Conservation (phyloP, 2,113 vertebrate genomes). For the Halcyon senegalensis region DNA sequence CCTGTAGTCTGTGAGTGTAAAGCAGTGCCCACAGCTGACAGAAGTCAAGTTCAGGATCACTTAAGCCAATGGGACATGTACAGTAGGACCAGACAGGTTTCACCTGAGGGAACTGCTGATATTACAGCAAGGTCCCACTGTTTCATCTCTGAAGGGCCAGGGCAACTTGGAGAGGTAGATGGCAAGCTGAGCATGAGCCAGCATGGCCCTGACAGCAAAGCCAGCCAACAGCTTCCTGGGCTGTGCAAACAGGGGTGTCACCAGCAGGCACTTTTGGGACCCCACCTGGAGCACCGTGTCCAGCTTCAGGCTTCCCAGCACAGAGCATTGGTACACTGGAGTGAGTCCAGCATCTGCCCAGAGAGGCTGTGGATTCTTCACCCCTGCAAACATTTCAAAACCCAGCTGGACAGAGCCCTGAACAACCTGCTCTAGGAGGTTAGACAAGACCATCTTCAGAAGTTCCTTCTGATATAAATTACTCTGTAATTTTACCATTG, state of each 20-base stretch:
- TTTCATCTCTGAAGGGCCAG: background rate
- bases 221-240: background rate
- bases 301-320: background rate
- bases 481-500: background rate
- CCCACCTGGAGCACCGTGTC: background rate
- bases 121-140: background rate
- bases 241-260: background rate
- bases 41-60: background rate
- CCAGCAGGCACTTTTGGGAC: background rate
- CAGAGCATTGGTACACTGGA: background rate
- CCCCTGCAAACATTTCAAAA: background rate
- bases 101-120: background rate
- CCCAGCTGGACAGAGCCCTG: background rate
- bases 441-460: background rate
- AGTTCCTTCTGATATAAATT: background rate
- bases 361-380: background rate
- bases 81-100: background rate
- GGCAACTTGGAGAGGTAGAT: background rate
- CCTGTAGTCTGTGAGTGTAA: background rate
- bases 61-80: background rate
- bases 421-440: background rate
- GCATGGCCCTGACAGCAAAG: background rate
- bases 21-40: background rate
- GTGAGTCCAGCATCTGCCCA: background rate
- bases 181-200: background rate